These are phyloP conservation scores for Hecatera dysodea DNA, from an alignment of 2,888 invertebrate species.

Conservation along the genomic window DNA sequence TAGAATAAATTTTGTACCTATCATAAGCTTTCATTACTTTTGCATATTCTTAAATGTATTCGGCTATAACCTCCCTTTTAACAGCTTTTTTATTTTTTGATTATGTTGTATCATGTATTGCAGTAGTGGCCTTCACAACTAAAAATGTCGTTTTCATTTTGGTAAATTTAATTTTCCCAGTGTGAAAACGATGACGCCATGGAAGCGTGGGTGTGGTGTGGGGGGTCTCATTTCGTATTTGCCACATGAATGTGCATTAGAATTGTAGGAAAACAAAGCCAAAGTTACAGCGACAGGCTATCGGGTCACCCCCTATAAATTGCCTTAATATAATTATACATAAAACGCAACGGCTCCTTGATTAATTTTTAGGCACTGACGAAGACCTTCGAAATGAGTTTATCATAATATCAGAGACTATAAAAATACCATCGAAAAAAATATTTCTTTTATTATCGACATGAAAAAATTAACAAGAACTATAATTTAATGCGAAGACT, in stretches of 20 bases:
- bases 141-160: background rate
- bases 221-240: constrained; percentile 2
- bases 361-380: constrained; percentile 40
- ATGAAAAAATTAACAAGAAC: constrained; percentile 66
- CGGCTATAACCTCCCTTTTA: background rate
- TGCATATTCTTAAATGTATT: background rate
- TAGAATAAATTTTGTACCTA: background rate
- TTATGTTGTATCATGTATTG: no score
- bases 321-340: constrained; percentile 23
- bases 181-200: background rate
- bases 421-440: constrained; percentile 65
- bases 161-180: background rate
- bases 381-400: constrained; percentile 53
- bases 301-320: constrained; percentile 22
- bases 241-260: background rate
- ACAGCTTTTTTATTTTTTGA: no score
- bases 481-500: constrained; percentile 78
- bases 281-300: background rate
- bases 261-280: constrained; percentile 13
- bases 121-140: background rate
- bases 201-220: background rate
- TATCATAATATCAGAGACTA: constrained; percentile 59
- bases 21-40: background rate
- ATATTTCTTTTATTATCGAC: constrained; percentile 53
- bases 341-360: constrained; percentile 32